Base-by-base conservation (phyloP, 1,140 invertebrate species). In the Sycobia sp. region DNA sequence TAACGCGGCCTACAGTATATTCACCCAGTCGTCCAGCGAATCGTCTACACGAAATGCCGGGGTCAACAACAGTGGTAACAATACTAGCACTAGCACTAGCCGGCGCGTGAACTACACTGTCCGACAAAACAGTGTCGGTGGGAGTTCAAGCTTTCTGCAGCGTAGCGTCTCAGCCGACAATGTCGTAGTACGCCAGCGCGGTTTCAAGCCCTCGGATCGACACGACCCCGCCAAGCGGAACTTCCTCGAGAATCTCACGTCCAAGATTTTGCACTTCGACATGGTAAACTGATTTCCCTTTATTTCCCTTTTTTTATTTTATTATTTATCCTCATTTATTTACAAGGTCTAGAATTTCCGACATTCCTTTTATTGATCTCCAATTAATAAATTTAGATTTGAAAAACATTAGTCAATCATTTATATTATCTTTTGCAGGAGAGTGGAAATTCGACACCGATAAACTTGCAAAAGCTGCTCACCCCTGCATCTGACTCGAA, bases 381-480 rank as follows among this genome's bases (percentile, higher is more conserved):
- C n/a, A n/a, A n/a, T n/a, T n/a, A n/a, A n/a, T n/a, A n/a, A n/a
- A n/a, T n/a, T n/a, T n/a, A n/a, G n/a, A n/a, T n/a, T n/a, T n/a
- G n/a, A n/a, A n/a, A n/a, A n/a, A n/a, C n/a, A n/a, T n/a, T n/a
- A n/a, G n/a, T n/a, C n/a, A n/a, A n/a, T n/a, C n/a, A n/a, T n/a
- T n/a, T n/a, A n/a, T n/a, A n/a, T n/a, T n/a, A n/a, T n/a, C 22
- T 29, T 62, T 57, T 55, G 18, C 51, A 84, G 83, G 84, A 85
- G 64, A 78, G 76, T 53, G 76, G 81, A 53, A 70, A 76, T 46
- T 73, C 74, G 32, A 85, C 84, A 69, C 84, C 85, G 60, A 87
- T 94, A 69, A 89, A 92, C 75, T 83, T 94, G 69, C 89, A 92
- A 74, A 93, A 94, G 78, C 87, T 94, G 71, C 91, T 94, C 74